These are phyloP conservation scores for Oryctolagus cuniculus DNA, from an alignment of 2,113 vertebrate species.

Conservation along the genomic window DNA sequence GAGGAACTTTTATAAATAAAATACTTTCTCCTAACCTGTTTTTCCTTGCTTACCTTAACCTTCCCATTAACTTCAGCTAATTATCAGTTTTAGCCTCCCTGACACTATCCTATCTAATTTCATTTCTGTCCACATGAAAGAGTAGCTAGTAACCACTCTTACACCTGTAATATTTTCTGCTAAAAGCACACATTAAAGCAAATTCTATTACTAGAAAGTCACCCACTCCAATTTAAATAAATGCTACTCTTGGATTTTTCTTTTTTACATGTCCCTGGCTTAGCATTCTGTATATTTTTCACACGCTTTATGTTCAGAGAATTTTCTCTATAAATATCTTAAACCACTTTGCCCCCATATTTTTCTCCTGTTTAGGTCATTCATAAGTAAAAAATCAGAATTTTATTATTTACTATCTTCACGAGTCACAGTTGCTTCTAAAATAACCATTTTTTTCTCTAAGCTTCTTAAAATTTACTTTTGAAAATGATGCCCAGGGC, in stretches of 20 bases:
- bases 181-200: constrained; percentile 35
- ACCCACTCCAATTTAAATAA: constrained; percentile 13
- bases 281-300: background rate
- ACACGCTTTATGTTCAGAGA: background rate
- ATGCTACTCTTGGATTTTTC: background rate
- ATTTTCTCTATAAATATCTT: background rate
- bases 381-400: constrained; percentile 38
- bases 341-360: background rate
- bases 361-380: background rate
- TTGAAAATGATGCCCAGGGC: background rate
- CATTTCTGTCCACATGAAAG: background rate
- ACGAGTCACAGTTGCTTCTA: background rate
- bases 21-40: background rate
- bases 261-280: background rate
- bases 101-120: background rate
- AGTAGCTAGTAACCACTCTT: background rate
- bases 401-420: constrained; percentile 42
- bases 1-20: background rate
- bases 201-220: constrained; percentile 4
- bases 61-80: background rate
- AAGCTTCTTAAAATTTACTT: constrained; percentile 9
- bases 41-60: background rate
- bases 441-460: background rate
- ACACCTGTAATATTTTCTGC: background rate
- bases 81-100: background rate